These are phyloP conservation scores for Myiopsitta monachus DNA, from an alignment of 2,113 vertebrate species.

Conservation along the genomic window DNA sequence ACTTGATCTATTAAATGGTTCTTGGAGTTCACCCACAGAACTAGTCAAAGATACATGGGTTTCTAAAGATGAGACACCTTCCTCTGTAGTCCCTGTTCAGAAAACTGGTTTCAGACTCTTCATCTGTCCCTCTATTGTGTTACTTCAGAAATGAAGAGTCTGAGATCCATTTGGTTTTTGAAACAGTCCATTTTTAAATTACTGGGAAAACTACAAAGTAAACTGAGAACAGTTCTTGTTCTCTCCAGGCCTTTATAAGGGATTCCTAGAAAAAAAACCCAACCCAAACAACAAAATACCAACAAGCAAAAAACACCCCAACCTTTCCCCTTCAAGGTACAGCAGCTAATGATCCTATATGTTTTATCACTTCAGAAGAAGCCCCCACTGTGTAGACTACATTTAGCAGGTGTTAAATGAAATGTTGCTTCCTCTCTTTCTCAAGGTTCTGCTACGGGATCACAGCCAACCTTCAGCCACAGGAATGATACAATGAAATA, in stretches of 20 bases:
- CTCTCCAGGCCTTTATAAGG: background rate
- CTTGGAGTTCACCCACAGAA: background rate
- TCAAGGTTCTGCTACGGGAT: background rate
- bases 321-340: background rate
- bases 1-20: background rate
- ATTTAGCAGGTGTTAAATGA: background rate
- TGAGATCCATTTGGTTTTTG: background rate
- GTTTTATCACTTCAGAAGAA: background rate
- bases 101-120: background rate
- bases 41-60: background rate
- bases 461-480: background rate
- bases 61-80: background rate
- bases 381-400: background rate
- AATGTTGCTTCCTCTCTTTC: background rate
- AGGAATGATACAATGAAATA: background rate
- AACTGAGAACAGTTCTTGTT: background rate
- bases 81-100: background rate
- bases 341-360: background rate
- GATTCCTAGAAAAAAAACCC: background rate
- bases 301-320: background rate
- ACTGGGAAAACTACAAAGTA: background rate
- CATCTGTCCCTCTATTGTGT: background rate
- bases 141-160: background rate
- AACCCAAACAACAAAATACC: background rate
- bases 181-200: background rate